Base-by-base conservation (phyloP, 2,113 vertebrate species). In the Zapus hudsonius region DNA sequence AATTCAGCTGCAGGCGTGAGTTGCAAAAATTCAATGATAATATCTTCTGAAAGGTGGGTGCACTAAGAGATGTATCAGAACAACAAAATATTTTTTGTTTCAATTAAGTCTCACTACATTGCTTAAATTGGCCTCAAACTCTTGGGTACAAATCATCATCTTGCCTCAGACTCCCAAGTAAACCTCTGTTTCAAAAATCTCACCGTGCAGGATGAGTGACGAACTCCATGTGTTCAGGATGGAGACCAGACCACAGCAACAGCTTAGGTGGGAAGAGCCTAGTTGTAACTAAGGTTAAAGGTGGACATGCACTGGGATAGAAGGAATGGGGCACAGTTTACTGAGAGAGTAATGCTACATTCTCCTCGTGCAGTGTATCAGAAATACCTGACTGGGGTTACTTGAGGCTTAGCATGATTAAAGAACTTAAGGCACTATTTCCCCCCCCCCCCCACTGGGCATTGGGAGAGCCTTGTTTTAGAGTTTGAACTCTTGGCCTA, bases 21-120 rank as follows among this genome's bases (percentile, higher is more conserved):
- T 42, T 90, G 55, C 29, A 85, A 85, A 89, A 90, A 90, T 31
- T 80, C 12, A 93, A 66, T 5, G 63, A 16, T 42, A 94, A 73
- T 44, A 69, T 36, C n/a, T 36, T 84, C 81, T 91, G 47, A 70
- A n/a, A n/a, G n/a, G n/a, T 11, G 59, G 66, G 42, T 63, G 23
- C 33, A 80, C n/a, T 69, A 75, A 66, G 55, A 90, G 44, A 57
- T 72, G n/a, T n/a, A 90, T 2, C 1, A 27, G 33, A 74, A 75
- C 29, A 42, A 89, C 36, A 83, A 94, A 87, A 61, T 47, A 36
- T 16, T 13, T 13, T 13, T 52, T 52, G 12, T 52, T 52, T 52
- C 16, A 52, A 52, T 52, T 10, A 15, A 7, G 29, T 36, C n/a
- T 75, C 19, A 33, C 23, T 84, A 10, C 12, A 44, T 76, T 69